Conservation (phyloP, 1,140 invertebrate species). For the Andricus grossulariae region DNA sequence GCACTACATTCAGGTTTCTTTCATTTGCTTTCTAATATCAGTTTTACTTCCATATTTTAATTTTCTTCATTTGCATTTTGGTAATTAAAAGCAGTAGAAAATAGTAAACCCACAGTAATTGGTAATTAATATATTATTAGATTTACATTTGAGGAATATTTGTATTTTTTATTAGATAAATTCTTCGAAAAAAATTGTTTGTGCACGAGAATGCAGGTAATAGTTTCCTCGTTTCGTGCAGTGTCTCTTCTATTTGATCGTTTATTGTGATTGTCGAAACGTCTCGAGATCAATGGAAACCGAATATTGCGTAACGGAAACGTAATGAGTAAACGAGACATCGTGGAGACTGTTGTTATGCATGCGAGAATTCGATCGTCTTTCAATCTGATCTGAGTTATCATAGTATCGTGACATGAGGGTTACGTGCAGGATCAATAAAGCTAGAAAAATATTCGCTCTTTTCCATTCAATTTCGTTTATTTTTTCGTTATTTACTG, state of each 20-base stretch:
- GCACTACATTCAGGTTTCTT: background rate
- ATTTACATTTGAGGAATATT: too few species aligned
- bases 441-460: background rate
- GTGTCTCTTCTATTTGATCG: background rate
- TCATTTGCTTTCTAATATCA: too few species aligned
- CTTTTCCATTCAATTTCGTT: conserved; percentile 3
- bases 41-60: too few species aligned
- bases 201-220: too few species aligned
- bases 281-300: conserved; percentile 5
- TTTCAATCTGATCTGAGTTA: conserved; percentile 30
- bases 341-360: conserved; percentile 21
- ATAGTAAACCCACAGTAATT: too few species aligned
- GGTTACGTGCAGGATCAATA: conserved; percentile 9
- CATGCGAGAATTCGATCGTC: conserved; percentile 27
- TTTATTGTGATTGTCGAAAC: conserved; percentile 2
- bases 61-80: too few species aligned
- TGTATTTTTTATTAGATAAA: too few species aligned
- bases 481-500: background rate
- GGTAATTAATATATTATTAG: too few species aligned
- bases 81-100: too few species aligned
- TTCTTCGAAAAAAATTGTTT: too few species aligned
- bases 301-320: conserved; percentile 23
- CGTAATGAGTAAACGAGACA: conserved; percentile 28
- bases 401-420: conserved; percentile 22
- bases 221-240: background rate